phyloP scores from a whole-genome alignment of 2,888 invertebrate species.

The Perithous albicinctus region DNA sequence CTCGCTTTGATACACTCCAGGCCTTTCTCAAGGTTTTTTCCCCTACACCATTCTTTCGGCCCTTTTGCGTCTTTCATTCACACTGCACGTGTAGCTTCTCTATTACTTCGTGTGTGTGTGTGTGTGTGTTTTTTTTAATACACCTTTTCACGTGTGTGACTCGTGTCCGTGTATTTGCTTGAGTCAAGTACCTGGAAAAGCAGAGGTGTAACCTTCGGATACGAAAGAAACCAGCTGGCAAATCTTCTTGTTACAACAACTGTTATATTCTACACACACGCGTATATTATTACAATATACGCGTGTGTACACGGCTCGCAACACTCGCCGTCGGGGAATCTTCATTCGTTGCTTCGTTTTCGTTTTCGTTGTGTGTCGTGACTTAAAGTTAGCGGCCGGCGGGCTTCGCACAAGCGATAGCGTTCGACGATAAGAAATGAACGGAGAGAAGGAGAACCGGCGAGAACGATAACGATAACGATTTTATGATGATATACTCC shows the following conservation, averaged over 20 bases:
- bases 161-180: constrained; percentile 17
- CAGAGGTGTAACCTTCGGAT: constrained; percentile 29
- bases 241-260: constrained; percentile 6
- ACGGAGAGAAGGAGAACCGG: constrained; percentile 53
- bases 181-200: constrained; percentile 16
- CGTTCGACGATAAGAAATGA: constrained; percentile 65
- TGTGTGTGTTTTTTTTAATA: background rate
- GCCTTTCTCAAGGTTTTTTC: constrained; percentile 41
- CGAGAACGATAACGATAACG: constrained; percentile 79
- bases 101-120: background rate
- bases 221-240: constrained; percentile 16
- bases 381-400: constrained; percentile 61
- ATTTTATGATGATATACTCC: constrained; percentile 70
- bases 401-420: constrained; percentile 63
- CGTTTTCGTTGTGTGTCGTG: constrained; percentile 51
- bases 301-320: constrained; percentile 28
- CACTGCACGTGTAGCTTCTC: background rate
- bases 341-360: constrained; percentile 32
- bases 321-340: constrained; percentile 56
- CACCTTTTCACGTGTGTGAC: background rate
- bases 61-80: constrained; percentile 36
- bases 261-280: constrained; percentile 23
- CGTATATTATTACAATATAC: constrained; percentile 55
- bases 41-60: constrained; percentile 25
- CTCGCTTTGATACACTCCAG: constrained; percentile 44